Evolutionary conservation across 2,113 vertebrate genomes (phyloP).

Genomic region (Pungitius pungitius): DNA sequence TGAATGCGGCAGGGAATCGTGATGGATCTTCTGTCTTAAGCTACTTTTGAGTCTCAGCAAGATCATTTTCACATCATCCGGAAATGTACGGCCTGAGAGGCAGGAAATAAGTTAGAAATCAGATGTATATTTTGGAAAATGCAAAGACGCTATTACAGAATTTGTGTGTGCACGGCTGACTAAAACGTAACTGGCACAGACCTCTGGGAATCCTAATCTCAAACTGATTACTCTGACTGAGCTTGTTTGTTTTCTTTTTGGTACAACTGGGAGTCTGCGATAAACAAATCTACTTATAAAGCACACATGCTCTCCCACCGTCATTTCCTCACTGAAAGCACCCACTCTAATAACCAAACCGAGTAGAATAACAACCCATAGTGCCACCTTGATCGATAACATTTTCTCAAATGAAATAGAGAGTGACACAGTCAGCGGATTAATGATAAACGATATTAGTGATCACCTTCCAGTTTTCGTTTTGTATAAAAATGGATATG

Average conservation of each 20-base stretch:
- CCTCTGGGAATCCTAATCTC: conserved; percentile 6
- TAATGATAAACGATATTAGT: too few relatives aligned
- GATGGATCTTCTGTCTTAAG: conserved; percentile 21
- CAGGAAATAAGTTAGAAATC: background rate
- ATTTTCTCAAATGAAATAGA: too few relatives aligned
- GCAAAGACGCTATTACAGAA: background rate
- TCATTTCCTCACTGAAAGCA: background rate
- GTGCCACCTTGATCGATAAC: too few relatives aligned
- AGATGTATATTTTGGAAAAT: background rate
- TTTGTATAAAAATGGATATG: too few relatives aligned
- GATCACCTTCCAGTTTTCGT: too few relatives aligned
- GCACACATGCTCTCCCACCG: background rate
- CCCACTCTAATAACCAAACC: too few relatives aligned
- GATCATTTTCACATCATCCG: conserved; percentile 3
- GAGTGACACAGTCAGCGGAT: too few relatives aligned
- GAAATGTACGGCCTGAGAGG: background rate
- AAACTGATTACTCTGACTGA: background rate
- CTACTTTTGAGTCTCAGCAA: background rate
- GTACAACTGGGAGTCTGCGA: background rate
- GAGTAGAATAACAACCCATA: too few relatives aligned
- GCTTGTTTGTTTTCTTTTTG: background rate
- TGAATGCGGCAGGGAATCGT: conserved; percentile 1
- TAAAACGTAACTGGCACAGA: background rate
- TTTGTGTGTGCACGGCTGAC: background rate
- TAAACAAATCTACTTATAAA: background rate